Conservation (phyloP, 1,140 invertebrate genomes). For the Atta cephalotes region DNA sequence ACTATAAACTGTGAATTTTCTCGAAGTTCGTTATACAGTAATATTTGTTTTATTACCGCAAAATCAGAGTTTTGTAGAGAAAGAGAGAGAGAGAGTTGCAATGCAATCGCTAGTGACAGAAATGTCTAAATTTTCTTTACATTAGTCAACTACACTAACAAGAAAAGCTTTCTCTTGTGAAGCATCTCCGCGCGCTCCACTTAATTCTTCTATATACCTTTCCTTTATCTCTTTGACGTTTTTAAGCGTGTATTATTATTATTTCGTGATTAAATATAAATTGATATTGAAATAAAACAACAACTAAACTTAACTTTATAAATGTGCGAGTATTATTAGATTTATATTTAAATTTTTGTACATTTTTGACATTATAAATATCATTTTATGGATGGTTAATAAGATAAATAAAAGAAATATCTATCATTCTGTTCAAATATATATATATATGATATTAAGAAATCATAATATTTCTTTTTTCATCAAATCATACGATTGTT, state of each 20-base stretch:
- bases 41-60: background rate
- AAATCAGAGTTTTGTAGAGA: background rate
- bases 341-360: background rate
- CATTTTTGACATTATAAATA: background rate
- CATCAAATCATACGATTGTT: background rate
- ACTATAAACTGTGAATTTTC: background rate
- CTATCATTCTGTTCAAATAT: background rate
- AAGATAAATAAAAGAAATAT: background rate
- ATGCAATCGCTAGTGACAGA: background rate
- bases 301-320: background rate
- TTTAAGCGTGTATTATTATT: background rate
- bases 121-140: constrained; percentile 37
- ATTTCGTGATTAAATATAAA: background rate
- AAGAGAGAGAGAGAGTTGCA: no score
- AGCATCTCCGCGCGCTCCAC: background rate
- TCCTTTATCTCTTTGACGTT: constrained; percentile 19
- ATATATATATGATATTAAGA: background rate
- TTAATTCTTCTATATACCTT: constrained; percentile 7
- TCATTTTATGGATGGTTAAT: background rate
- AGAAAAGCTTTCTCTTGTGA: constrained; percentile 30
- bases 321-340: background rate
- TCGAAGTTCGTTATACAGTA: constrained; percentile 6
- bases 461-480: background rate
- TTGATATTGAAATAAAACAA: constrained; percentile 1
- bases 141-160: background rate